These are phyloP conservation scores for Chrysogorgia sp. DNA, from an alignment of 92 coral and sea anemone species.

Conservation along the genomic window DNA sequence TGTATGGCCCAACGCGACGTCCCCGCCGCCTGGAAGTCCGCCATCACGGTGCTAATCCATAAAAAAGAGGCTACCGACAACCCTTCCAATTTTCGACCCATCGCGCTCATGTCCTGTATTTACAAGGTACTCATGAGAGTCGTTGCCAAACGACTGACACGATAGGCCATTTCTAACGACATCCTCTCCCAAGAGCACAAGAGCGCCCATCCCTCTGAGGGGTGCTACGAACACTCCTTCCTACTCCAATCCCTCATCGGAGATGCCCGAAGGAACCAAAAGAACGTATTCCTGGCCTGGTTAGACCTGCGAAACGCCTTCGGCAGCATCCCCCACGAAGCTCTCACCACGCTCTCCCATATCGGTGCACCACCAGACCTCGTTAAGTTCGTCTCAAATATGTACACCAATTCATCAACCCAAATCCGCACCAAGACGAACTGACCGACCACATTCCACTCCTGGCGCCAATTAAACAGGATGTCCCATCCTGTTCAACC, in stretches of 20 bases:
- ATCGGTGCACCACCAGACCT: background rate
- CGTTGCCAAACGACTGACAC: no score
- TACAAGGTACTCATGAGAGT: no score
- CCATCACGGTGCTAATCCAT: no score
- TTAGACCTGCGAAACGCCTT: slow-evolving; percentile 4
- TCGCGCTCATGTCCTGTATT: no score
- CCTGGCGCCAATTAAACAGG: background rate
- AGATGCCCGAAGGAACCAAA: slow-evolving; percentile 7
- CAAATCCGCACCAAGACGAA: background rate
- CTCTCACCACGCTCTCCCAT: background rate
- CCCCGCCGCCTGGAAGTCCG: no score
- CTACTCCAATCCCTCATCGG: background rate
- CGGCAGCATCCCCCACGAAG: slow-evolving; percentile 9
- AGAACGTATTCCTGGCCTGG: slow-evolving; percentile 16
- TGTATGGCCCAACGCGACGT: no score
- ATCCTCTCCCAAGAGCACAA: no score
- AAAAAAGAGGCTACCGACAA: no score
- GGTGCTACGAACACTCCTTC: no score
- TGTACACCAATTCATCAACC: background rate
- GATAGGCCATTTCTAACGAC: no score
- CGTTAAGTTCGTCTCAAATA: background rate
- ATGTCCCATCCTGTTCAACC: slow-evolving; percentile 5
- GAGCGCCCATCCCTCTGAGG: no score
- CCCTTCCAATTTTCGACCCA: no score
- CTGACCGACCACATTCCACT: background rate